Percentiles rank a stretch among this genome's conserved stretches.
Evolutionary conservation across 2,888 invertebrate species (phyloP).

Genomic region (Adela reaumurella): DNA sequence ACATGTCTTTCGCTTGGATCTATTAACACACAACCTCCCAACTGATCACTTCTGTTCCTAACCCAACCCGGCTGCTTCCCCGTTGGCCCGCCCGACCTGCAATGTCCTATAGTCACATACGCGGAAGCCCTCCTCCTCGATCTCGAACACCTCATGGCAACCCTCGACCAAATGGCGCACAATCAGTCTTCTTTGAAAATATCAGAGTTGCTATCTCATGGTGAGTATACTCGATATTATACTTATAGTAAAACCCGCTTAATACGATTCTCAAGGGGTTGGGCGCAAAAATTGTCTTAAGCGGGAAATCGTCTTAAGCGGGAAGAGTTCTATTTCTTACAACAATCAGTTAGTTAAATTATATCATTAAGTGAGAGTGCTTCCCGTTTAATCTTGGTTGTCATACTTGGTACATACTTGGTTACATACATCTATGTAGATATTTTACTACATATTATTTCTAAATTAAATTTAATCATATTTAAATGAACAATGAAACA

Average conservation of each 20-base stretch:
- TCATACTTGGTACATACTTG: not conserved
- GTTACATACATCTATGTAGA: not conserved
- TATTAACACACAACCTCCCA: constrained; percentile 31
- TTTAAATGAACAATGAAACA: constrained; percentile 23
- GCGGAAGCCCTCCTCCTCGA: constrained; percentile 54
- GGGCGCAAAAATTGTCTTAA: no score
- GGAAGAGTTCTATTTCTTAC: no score
- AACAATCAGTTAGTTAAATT: no score
- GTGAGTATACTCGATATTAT: constrained; percentile 33
- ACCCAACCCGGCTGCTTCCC: constrained; percentile 23
- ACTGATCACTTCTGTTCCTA: constrained; percentile 38
- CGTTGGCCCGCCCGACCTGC: no score
- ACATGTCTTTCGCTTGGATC: constrained; percentile 55
- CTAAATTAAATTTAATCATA: no score
- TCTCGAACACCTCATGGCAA: constrained; percentile 55
- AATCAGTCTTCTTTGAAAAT: constrained; percentile 52
- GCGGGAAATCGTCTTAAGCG: no score
- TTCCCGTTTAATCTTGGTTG: no score
- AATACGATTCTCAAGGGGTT: no score
- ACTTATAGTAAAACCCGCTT: no score
- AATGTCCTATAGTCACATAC: constrained; percentile 36
- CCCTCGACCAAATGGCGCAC: constrained; percentile 55
- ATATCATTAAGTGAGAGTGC: no score
- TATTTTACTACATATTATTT: not conserved
- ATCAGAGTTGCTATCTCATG: constrained; percentile 48